These are phyloP conservation scores for Pelusios castaneus DNA, from an alignment of 2,113 vertebrate genomes.

Conservation along the genomic window DNA sequence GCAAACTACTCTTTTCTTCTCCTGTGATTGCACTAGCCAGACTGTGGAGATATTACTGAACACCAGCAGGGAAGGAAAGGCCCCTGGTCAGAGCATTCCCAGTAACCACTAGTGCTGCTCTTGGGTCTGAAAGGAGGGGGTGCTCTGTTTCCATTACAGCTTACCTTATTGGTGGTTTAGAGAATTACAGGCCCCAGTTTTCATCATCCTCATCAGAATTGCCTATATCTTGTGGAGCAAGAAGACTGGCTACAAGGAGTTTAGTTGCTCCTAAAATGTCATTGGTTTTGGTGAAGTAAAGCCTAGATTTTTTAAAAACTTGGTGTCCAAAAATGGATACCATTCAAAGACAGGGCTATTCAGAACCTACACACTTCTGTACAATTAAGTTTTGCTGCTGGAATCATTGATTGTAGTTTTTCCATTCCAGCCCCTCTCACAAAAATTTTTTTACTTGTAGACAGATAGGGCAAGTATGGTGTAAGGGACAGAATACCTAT, in stretches of 20 bases:
- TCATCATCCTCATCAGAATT: not conserved
- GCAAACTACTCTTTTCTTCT: not conserved
- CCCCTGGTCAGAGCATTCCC: not conserved
- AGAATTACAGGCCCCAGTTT: not conserved
- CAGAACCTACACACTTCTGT: not conserved
- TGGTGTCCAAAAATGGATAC: not conserved
- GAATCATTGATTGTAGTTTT: not conserved
- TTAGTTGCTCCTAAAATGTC: not conserved
- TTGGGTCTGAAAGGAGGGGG: not conserved
- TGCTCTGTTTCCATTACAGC: not conserved
- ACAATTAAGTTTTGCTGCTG: not conserved
- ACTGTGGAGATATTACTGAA: not conserved
- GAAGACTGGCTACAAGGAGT: not conserved
- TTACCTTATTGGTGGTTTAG: not conserved
- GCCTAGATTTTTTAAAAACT: not conserved
- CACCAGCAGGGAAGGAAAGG: not conserved
- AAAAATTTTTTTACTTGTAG: not conserved
- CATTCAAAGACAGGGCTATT: not conserved
- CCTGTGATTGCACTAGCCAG: not conserved
- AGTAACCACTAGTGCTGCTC: not conserved
- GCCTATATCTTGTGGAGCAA: not conserved
- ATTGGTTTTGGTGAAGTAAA: not conserved
- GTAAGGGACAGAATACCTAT: not conserved
- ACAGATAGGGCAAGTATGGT: not conserved
- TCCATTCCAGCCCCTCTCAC: not conserved